phyloP scores from a whole-genome alignment of 2,113 vertebrate genomes.

The Apodemus speciosus region DNA sequence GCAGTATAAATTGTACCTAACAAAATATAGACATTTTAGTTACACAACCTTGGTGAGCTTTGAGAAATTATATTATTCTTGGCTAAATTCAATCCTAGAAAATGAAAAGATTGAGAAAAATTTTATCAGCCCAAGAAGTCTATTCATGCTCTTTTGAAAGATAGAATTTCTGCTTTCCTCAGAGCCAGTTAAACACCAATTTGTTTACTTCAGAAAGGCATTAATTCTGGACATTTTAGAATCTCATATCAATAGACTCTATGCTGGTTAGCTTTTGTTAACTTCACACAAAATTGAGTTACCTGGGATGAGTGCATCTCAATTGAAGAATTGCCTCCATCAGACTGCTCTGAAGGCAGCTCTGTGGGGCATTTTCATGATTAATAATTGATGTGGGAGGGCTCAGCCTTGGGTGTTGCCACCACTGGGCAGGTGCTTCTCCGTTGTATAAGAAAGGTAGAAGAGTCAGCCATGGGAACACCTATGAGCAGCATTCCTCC shows the following conservation, averaged over 20 bases:
- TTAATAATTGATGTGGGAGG: background rate
- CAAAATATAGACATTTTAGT: constrained; percentile 31
- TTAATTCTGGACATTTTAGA: background rate
- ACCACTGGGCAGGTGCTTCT: background rate
- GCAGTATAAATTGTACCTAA: background rate
- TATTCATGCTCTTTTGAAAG: background rate
- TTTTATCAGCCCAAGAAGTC: background rate
- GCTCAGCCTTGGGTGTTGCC: background rate
- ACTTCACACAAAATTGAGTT: background rate
- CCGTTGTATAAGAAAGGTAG: background rate
- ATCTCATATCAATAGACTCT: background rate
- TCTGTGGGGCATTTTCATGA: background rate
- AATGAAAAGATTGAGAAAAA: background rate
- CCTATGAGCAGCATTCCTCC: background rate
- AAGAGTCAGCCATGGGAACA: background rate
- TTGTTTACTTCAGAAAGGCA: background rate
- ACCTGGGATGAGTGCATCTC: background rate
- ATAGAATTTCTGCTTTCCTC: background rate
- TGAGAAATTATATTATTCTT: constrained; percentile 20
- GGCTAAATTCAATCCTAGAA: background rate
- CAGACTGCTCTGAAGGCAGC: background rate
- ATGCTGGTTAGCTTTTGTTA: background rate
- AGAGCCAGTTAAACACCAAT: background rate
- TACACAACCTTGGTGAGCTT: background rate
- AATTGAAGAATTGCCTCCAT: background rate